Evolutionary conservation across 2,113 vertebrate species (phyloP).

Genomic region (Crypturellus undulatus): DNA sequence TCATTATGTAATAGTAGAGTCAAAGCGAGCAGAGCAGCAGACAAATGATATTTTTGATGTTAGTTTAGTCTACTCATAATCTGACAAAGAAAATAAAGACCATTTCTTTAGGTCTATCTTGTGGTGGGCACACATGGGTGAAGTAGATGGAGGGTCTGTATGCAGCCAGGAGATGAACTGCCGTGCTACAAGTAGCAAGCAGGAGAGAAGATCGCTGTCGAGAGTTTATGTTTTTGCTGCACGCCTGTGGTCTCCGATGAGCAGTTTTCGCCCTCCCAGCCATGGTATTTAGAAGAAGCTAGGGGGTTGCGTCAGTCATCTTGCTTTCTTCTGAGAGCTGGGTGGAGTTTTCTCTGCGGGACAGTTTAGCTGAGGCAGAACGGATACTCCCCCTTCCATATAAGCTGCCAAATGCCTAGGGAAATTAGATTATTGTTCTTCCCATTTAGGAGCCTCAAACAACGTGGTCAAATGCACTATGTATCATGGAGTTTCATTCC

Average conservation of each 20-base stretch:
- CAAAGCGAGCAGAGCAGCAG: not conserved
- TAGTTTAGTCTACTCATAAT: not conserved
- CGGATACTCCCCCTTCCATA: not conserved
- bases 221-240: not conserved
- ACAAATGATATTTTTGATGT: not conserved
- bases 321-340: not conserved
- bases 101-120: not conserved
- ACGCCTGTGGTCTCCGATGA: not conserved
- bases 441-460: not conserved
- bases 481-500: not conserved
- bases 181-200: not conserved
- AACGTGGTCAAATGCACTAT: not conserved
- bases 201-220: not conserved
- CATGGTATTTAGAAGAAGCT: not conserved
- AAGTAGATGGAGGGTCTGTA: not conserved
- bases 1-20: not conserved
- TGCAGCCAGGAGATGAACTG: not conserved
- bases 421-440: not conserved
- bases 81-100: not conserved
- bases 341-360: not conserved
- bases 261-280: not conserved
- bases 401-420: accelerated
- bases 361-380: not conserved
- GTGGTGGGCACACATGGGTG: accelerated
- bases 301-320: accelerated